phyloP scores from a whole-genome alignment of 2,888 invertebrate species.

The Onthophagus sagittarius region DNA sequence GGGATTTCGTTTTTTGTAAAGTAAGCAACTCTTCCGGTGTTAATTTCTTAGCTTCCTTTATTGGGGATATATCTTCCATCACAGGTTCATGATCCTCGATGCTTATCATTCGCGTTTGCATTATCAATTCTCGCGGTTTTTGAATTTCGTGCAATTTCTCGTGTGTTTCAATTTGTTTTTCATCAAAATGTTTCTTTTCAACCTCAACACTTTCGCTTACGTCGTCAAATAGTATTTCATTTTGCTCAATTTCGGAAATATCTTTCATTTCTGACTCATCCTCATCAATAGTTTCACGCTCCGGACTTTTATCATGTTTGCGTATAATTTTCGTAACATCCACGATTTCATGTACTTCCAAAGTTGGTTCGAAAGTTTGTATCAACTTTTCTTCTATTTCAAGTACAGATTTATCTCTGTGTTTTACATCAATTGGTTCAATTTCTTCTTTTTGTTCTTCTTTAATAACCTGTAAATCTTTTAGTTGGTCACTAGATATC shows the following conservation, averaged over 20 bases:
- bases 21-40: conserved; percentile 5
- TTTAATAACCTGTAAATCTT: conserved; percentile 32
- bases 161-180: conserved; percentile 7
- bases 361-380: conserved; percentile 23
- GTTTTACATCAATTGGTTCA: conserved; percentile 4
- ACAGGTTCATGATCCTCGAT: not conserved
- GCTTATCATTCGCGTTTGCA: not conserved
- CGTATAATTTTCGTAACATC: conserved; percentile 5
- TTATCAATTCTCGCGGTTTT: not conserved
- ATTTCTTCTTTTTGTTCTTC: conserved; percentile 27
- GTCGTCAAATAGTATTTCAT: not conserved
- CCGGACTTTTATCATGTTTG: conserved; percentile 3
- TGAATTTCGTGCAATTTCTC: conserved; percentile 14
- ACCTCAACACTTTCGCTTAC: not conserved
- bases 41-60: conserved; percentile 1
- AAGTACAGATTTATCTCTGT: not conserved
- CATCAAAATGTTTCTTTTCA: conserved; percentile 5
- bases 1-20: not conserved
- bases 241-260: not conserved
- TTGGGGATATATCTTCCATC: not conserved
- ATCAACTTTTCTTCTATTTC: conserved; percentile 21
- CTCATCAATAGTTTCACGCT: not conserved
- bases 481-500: conserved; percentile 32
- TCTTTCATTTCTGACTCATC: conserved; percentile 14
- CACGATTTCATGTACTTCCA: conserved; percentile 21